Base-by-base conservation (phyloP, 2,797 vertebrate genomes). In the Setipinna tenuifilis region DNA sequence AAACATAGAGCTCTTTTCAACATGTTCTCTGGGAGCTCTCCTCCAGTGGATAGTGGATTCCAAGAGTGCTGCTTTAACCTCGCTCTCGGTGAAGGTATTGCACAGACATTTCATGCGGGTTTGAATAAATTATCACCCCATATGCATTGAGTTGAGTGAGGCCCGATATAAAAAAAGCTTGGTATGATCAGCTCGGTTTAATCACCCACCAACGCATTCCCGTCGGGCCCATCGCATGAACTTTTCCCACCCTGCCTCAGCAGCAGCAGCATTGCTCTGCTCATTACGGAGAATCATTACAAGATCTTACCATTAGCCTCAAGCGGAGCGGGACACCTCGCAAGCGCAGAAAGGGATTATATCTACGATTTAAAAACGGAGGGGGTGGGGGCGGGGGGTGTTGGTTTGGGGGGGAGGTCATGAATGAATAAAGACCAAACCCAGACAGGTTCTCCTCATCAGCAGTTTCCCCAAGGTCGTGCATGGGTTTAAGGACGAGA, bases 241-340 rank as follows among this genome's bases (percentile, higher is more conserved):
- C 71, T 44, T 78, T 78, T 21, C 35, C 31, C 35, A 44, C 71
- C 44, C 31, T 44, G 28, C 28, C 31, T 16, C 28, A 17, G 68
- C 28, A 19, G 31, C 35, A 17, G 31, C 71, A 21, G 71, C 31
- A 41, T 78, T 0, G 71, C 17, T 35, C 6, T 6, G 16, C 71
- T 78, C 71, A 78, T 78, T 78, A 78, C 35, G 31, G 35, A 35
- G 71, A 78, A 78, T 41, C 59, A 65, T 83, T 83, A 78, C 71
- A 44, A 44, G 71, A 78, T 19, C 35, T 78, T 19, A 78, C 31
- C 16, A n/a, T 78, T 44, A 44, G 71, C 71, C 71, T 5, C 31
- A 4, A 78, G 71, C 71, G 41, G 71, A 41, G 31, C 41, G 71
- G 35, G 35, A 78, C 71, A 78, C 71, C 71, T 71, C 14, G 28